A percentile compares a stretch with the other conserved stretches of the same genome.
Conservation (phyloP, 1,140 invertebrate genomes). For the Bombus impatiens region DNA sequence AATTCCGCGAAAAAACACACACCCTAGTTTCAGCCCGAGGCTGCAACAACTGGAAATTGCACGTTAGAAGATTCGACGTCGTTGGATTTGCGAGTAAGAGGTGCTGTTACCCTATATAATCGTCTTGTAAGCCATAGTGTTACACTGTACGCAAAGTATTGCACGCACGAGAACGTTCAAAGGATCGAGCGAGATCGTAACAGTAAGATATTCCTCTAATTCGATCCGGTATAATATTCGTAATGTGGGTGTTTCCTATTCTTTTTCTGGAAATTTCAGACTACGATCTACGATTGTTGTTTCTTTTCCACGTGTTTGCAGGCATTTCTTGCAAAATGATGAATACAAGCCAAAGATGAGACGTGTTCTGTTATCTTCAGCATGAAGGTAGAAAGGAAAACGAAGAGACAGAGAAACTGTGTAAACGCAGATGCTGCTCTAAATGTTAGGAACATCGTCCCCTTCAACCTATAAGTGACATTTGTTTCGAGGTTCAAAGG, state of each 20-base stretch:
- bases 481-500: not conserved
- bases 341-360: constrained; percentile 54
- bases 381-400: not conserved
- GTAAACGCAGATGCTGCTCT: not conserved
- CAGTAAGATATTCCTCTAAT: constrained; percentile 55
- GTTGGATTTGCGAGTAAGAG: constrained; percentile 5
- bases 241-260: not conserved
- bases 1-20: not conserved
- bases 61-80: constrained; percentile 22
- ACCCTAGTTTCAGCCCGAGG: not conserved
- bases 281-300: not conserved
- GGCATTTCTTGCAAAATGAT: constrained; percentile 19
- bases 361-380: constrained; percentile 30
- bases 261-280: not conserved
- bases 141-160: constrained; percentile 17
- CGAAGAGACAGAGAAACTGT: constrained; percentile 18
- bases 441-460: not conserved
- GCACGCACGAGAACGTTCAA: constrained; percentile 22
- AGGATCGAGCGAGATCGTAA: constrained; percentile 37
- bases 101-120: constrained; percentile 35
- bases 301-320: constrained; percentile 8
- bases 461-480: not conserved
- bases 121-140: constrained; percentile 36
- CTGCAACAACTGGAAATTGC: constrained; percentile 45
- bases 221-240: constrained; percentile 13